Evolutionary conservation across 2,113 vertebrate genomes (phyloP), one percentile per base, ranked within the genome.

Genomic region (Dermatemys mawii): DNA sequence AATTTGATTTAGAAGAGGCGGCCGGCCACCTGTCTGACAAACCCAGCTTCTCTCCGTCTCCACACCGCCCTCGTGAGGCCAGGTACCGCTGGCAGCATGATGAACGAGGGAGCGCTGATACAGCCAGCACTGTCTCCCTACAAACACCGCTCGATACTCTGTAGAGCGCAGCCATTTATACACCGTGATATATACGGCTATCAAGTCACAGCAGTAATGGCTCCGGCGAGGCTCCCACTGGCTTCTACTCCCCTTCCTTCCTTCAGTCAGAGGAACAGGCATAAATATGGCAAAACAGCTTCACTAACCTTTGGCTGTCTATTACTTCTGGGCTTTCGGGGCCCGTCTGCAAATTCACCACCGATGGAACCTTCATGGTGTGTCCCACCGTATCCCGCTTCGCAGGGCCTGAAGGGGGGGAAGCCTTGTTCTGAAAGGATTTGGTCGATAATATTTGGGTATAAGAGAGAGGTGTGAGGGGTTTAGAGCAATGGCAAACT

Each of bases 231-330:
- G 78, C 70, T 89, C 89, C 91, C 41, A 78, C 38, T 1, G 53
- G 55, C 44, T 8, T 75, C 63, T 14, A 84, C 29, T 78, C 86
- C 70, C 83, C 53, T 92, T 83, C 26, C 63, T 90, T 76, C 73
- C 82, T 48, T 49, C 0, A 1, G 17, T 51, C 89, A 4, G 21
- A 27, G 81, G 2, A 29, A 17, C 0, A 3, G 87, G 89, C 2
- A 46, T 95, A 85, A 94, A 94, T 93, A 90, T 24, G 89, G 92
- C 90, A 44, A 26, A 95, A 87, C 53, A 84, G 90, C 97, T 94
- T 94, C 96, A 80, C 90, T 87, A 75, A 90, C 75, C 84, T 86
- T n/a, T 6, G 83, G 35, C 4, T 53, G 89, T 46, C 95, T 57
- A 32, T 78, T 76, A 38, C 0, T 5, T 38, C 38, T 5, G 2